Evolutionary conservation across 2,888 invertebrate species (phyloP), one percentile per base, ranked within the genome.

Genomic region (Oscheius myriophilus): DNA sequence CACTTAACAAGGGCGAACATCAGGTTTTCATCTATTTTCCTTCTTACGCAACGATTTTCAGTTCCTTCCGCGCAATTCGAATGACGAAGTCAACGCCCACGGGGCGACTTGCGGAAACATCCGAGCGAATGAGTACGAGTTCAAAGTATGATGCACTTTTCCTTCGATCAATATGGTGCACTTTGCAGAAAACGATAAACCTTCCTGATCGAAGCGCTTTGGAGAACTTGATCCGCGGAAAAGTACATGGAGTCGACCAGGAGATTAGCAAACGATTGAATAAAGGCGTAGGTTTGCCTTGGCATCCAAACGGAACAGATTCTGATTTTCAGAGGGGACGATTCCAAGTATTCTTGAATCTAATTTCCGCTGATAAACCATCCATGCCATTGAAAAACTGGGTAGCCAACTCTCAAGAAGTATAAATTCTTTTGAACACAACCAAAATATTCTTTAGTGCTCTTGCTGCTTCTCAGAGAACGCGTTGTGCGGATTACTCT

Each of bases 271-370:
- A 85, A 67, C 70, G 85, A 25, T 70, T 85, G 49, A 66, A 66
- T 25, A 66, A 66, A 58, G 66, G 66, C 41, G 66, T 66, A 41
- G 58, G 66, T 66, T 33, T 18, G 39, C n/a, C 49, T 59, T 46
- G 26, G 25, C 23, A n/a, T 45, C 46, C 46, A 21, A 26, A 43
- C 45, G 45, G 25, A 46, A 26, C 49, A 52, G 52, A 46, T 33
- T 14, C 25, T 14, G 21, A 23, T 33, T 75, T 84, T 68, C 72
- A 84, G 84, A 73, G 84, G 45, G 85, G 85, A 52, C 83, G 85
- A 0, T 85, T 85, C 75, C 85, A 85, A 82, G 85, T 85, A 1
- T 85, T 83, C 70, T 72, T 85, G 26, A 85, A 85, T 64, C 69
- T 85, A 57, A 85, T 85, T 58, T 75, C 82, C 42, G 80, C 85